phyloP scores from a whole-genome alignment of 2,888 invertebrate species.

The Cactoblastis cactorum region DNA sequence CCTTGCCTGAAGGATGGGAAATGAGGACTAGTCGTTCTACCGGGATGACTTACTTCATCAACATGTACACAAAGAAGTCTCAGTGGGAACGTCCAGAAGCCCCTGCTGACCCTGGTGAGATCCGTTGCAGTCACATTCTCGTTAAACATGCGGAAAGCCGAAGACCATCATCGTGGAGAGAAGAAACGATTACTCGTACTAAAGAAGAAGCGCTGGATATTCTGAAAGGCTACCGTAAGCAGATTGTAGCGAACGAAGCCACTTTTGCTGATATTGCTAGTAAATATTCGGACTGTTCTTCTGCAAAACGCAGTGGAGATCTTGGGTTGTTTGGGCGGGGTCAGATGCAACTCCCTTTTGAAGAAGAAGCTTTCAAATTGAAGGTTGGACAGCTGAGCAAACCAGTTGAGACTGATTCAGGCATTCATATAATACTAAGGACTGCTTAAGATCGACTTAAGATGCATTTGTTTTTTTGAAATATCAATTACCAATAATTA shows the following conservation, averaged over 20 bases:
- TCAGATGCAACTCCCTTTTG: constrained; percentile 98
- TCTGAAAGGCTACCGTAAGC: constrained; percentile 89
- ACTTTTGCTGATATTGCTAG: constrained; percentile 93
- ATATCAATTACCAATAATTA: no score
- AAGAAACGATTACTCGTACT: constrained; percentile 92
- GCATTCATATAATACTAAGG: constrained; percentile 96
- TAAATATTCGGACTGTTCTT: constrained; percentile 98
- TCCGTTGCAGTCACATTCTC: constrained; percentile 95
- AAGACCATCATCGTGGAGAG: constrained; percentile 97
- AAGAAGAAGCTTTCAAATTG: constrained; percentile 95
- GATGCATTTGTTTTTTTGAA: no score
- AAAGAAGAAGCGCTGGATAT: constrained; percentile 95
- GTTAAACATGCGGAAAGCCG: constrained; percentile 96
- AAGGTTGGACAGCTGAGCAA: constrained; percentile 96
- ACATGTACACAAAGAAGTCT: constrained; percentile 96
- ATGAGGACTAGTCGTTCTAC: constrained; percentile 91
- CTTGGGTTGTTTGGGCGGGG: constrained; percentile 94
- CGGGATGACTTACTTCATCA: constrained; percentile 96
- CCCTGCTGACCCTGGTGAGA: constrained; percentile 85
- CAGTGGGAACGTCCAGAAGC: constrained; percentile 97
- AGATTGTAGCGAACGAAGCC: constrained; percentile 88
- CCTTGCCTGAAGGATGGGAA: constrained; percentile 95
- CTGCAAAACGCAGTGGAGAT: constrained; percentile 97
- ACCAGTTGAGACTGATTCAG: constrained; percentile 96
- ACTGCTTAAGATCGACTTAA: constrained; percentile 90